Conservation (phyloP, 2,888 invertebrate species). For the Chrysotoxum bicinctum region DNA sequence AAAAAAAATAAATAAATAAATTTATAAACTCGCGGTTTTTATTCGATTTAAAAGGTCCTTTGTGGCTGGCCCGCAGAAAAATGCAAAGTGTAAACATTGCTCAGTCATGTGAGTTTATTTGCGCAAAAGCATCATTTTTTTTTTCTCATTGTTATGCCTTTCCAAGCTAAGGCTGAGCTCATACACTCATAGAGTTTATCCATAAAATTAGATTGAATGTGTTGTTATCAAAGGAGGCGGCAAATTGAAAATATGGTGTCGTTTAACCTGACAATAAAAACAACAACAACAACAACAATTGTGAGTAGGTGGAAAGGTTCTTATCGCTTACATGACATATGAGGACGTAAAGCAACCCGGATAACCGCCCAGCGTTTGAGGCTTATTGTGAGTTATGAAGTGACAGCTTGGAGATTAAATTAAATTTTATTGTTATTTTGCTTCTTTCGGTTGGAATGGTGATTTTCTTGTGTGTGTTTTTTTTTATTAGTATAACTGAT, state of each 20-base stretch:
- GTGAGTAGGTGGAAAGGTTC: not conserved
- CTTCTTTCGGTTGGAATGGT: not conserved
- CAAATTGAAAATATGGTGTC: conserved; percentile 62
- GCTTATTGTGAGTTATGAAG: conserved; percentile 41
- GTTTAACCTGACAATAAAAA: conserved; percentile 27
- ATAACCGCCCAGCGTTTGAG: conserved; percentile 22
- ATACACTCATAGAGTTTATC: conserved; percentile 47
- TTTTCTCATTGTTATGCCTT: not conserved
- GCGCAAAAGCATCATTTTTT: conserved; percentile 13
- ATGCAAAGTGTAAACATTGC: conserved; percentile 61
- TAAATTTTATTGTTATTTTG: conserved; percentile 38
- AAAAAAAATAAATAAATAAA: conserved; percentile 16
- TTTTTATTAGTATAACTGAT: not conserved
- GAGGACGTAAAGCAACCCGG: conserved; percentile 22
- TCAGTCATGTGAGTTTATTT: conserved; percentile 70
- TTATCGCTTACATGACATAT: conserved; percentile 22
- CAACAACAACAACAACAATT: not conserved
- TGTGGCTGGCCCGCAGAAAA: conserved; percentile 66
- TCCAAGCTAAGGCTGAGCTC: conserved; percentile 29
- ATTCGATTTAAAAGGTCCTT: conserved; percentile 62
- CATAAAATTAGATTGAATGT: conserved; percentile 72
- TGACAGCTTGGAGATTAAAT: conserved; percentile 45
- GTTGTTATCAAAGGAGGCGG: conserved; percentile 63
- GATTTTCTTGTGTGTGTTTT: not conserved
- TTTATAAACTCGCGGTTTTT: conserved; percentile 59